Percentiles rank a stretch among this genome's conserved stretches.
phyloP scores from a whole-genome alignment of 2,888 invertebrate genomes.

The Chaetogeoica ovagalla region DNA sequence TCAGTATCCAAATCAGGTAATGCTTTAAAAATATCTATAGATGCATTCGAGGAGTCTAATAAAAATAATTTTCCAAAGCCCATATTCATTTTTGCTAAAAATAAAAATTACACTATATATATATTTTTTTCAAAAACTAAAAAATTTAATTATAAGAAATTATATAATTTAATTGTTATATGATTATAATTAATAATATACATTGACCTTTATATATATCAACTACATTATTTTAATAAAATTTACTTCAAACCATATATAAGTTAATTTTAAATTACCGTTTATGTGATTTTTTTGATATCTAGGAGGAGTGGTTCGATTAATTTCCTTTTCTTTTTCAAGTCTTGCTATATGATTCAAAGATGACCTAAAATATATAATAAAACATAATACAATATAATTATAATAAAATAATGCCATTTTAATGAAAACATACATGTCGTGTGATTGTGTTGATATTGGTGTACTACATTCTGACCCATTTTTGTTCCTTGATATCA shows the following conservation, averaged over 20 bases:
- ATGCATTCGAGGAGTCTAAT: constrained; percentile 35
- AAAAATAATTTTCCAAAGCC: constrained; percentile 39
- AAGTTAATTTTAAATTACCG: constrained; percentile 30
- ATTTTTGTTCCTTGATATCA: constrained; percentile 44
- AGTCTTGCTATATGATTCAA: constrained; percentile 30
- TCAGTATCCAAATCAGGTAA: constrained; percentile 62
- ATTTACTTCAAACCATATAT: no score
- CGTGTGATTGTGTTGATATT: constrained; percentile 37
- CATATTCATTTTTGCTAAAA: constrained; percentile 45
- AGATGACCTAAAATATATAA: constrained; percentile 17
- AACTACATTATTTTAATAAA: not conserved
- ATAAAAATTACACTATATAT: not conserved
- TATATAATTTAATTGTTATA: no score
- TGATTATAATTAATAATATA: no score
- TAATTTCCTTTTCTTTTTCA: constrained; percentile 46
- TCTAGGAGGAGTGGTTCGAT: constrained; percentile 45
- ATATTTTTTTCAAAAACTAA: no score
- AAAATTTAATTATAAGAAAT: no score
- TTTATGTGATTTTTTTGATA: constrained; percentile 49
- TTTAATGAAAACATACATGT: constrained; percentile 26
- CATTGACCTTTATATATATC: no score
- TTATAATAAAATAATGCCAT: not conserved
- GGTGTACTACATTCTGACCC: constrained; percentile 46
- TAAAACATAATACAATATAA: not conserved
- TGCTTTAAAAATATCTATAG: constrained; percentile 72